Evolutionary conservation across 2,888 invertebrate genomes (phyloP), one percentile per base, ranked within the genome.

Genomic region (Abrostola triplasia): DNA sequence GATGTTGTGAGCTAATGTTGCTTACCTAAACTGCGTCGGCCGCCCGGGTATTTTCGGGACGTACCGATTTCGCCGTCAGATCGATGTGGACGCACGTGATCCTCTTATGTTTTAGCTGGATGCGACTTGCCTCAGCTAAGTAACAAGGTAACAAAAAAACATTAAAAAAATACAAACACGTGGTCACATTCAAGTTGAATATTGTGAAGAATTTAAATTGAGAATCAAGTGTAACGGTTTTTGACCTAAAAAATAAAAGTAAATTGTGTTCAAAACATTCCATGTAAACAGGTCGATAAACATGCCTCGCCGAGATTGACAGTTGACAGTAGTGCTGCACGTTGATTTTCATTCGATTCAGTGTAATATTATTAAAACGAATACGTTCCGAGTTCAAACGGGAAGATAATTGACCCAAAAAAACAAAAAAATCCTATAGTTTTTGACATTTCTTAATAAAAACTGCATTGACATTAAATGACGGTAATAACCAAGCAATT

Each of bases 1-100:
- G 93, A 93, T 94, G 94, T 94, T 93, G 94, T 94, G 94, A 90
- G 93, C 94, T 94, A 92, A 77, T 92, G 92, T 92, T 91, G 94
- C 94, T 94, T 94, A 87, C 92, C 90, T 88, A 84, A 78, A 80
- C 82, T 88, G 92, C 92, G 91, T 87, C 88, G 85, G 92, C 92
- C 92, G 92, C 92, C 94, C 93, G 94, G 93, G 92, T 94, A 94
- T 94, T 94, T 94, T 94, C 90, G 93, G 93, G 90, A 86, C 79
- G 81, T 73, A 71, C 77, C 87, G 88, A 89, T 89, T 88, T 88
- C 84, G 83, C 84, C 87, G 86, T 81, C 83, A 84, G 85, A 88
- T 90, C 89, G 85, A 88, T 89, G 80, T 80, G 86, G 80, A 82
- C 84, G 85, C 91, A 89, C 90, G 90, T 89, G 90, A 90, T 88